These are phyloP conservation scores for Myotis findleyi DNA, from an alignment of 2,797 vertebrate genomes.

Conservation along the genomic window DNA sequence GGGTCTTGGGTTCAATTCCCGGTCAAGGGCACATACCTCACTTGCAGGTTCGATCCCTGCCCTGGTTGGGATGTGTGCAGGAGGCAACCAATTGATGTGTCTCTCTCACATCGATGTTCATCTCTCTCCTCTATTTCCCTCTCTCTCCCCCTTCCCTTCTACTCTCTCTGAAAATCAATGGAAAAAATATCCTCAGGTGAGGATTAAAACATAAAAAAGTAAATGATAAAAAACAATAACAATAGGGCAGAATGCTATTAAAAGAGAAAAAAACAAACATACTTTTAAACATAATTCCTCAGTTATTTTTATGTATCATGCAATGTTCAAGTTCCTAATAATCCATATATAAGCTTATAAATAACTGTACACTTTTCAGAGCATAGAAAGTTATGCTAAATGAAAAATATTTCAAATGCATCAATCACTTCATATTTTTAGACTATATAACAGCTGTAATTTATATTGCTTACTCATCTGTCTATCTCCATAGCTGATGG, in stretches of 20 bases:
- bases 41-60: no score
- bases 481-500: slow-evolving; percentile 99
- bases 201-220: no score
- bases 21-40: no score
- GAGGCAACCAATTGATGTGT: no score
- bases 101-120: no score
- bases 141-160: no score
- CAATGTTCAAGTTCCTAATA: neutral
- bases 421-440: neutral
- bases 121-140: no score
- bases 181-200: no score
- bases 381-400: neutral
- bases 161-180: no score
- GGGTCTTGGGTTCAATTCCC: no score
- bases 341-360: neutral
- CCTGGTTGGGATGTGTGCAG: no score
- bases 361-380: neutral
- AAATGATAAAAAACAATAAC: neutral
- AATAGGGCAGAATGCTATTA: neutral
- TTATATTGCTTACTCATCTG: slow-evolving; percentile 96
- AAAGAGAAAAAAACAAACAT: neutral
- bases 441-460: neutral
- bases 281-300: neutral
- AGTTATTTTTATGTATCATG: neutral
- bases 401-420: neutral